Conservation (phyloP, 2,797 vertebrate species). For the Sebastiscus tertius region DNA sequence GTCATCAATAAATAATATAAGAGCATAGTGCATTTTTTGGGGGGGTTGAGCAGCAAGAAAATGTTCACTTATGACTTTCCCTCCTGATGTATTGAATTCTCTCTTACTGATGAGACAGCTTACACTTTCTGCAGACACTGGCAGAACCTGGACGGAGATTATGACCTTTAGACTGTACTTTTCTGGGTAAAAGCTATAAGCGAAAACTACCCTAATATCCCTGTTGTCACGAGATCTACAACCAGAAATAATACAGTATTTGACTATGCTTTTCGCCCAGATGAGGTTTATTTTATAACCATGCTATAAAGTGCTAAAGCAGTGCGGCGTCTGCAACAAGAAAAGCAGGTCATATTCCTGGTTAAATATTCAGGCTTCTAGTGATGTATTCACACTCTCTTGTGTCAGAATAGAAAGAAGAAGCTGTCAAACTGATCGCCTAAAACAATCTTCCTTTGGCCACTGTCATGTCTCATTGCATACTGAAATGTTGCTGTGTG, state of each 20-base stretch:
- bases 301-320: constrained; percentile 6
- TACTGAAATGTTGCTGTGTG: constrained; percentile 24
- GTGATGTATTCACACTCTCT: constrained; percentile 20
- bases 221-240: constrained; percentile 11
- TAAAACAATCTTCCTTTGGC: constrained; percentile 52
- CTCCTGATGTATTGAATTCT: constrained; percentile 27
- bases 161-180: constrained; percentile 39
- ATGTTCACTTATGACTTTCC: constrained; percentile 30
- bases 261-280: not conserved
- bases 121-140: constrained; percentile 51
- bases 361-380: constrained; percentile 33
- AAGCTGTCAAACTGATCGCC: constrained; percentile 44
- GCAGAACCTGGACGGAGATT: constrained; percentile 40
- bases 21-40: not conserved
- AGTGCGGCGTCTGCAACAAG: not conserved
- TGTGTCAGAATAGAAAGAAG: constrained; percentile 27
- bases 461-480: constrained; percentile 59
- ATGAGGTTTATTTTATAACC: constrained; percentile 20
- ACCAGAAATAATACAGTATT: constrained; percentile 1
- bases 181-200: not conserved
- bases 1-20: constrained; percentile 27
- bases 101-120: constrained; percentile 42
- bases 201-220: not conserved
- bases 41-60: constrained; percentile 2
- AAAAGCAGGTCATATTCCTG: constrained; percentile 16